Base-by-base conservation (phyloP, 2,797 vertebrate species). In the Denticeps clupeoides region DNA sequence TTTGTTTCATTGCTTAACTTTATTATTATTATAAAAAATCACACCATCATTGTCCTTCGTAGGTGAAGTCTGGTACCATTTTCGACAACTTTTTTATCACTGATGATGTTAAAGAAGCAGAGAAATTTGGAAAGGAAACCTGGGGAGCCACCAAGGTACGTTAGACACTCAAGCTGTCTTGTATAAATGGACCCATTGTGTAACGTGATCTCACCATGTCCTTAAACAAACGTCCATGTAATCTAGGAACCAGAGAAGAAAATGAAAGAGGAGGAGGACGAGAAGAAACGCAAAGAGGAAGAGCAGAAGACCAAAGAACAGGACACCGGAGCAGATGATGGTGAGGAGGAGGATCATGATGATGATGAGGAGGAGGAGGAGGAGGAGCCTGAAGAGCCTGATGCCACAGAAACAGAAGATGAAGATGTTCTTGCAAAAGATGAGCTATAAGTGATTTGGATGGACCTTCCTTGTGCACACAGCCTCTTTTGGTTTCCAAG, bases 51-150 rank as follows among this genome's bases (percentile, higher is more conserved):
- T 55, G 1, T 38, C 59, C 7, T 49, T 56, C 45, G 41, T 71
- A 90, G 83, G 81, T 89, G 51, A 89, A 86, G 63, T 89, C 82
- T 18, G 85, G 85, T n/a, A 87, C 82, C 53, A 87, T 90, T 64
- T 91, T 88, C 49, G 84, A 86, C 56, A 85, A 88, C 77, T 88
- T 91, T 69, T 49, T 87, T 22, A 87, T 89, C 63, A 65, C 68
- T 8, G 82, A 81, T 19, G 80, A 90, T 6, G 79, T 82, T 49
- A 78, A 81, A 32, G 82, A 83, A 66, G 87, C 88, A 1, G 84
- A 89, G 57, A 78, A 86, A 7, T 58, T 84, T 56, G 85, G 65
- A 48, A 83, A 79, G n/a, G 77, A 86, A 62, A 87, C 73, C 0
- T 87, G 79, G 88, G 82, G 81, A 8, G 65, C 50, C 49, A 89